Conservation (phyloP, 2,113 vertebrate species). For the Copsychus sechellarum region DNA sequence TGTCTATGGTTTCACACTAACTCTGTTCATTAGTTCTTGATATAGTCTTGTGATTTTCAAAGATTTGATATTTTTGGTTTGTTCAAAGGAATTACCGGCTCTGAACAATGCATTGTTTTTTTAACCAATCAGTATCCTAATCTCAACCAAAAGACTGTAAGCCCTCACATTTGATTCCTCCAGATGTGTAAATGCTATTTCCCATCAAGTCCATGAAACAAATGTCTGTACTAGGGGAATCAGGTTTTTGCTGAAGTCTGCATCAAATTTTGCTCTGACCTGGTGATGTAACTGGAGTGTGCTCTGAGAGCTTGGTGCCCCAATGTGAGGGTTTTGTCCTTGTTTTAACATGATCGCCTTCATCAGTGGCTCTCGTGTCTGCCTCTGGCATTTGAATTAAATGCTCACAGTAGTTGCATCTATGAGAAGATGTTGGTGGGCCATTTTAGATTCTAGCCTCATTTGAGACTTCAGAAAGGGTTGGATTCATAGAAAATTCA, state of each 20-base stretch:
- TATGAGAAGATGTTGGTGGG: too few relatives aligned
- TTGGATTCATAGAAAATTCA: neutral
- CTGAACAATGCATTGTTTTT: neutral
- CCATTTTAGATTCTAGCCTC: neutral
- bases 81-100: neutral
- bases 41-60: neutral
- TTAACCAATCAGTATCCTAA: neutral
- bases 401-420: neutral
- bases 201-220: neutral
- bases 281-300: neutral
- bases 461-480: neutral
- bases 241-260: neutral
- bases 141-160: neutral
- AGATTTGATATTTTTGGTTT: neutral
- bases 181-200: neutral
- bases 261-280: neutral
- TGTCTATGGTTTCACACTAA: neutral
- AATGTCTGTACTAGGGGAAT: rapidly evolving
- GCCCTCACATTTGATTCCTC: neutral
- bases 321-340: rapidly evolving
- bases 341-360: neutral
- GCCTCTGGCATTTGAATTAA: neutral
- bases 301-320: neutral
- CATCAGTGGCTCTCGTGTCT: neutral
- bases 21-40: neutral